Evolutionary conservation across 1,140 invertebrate genomes (phyloP).

Genomic region (Agrilus planipennis): DNA sequence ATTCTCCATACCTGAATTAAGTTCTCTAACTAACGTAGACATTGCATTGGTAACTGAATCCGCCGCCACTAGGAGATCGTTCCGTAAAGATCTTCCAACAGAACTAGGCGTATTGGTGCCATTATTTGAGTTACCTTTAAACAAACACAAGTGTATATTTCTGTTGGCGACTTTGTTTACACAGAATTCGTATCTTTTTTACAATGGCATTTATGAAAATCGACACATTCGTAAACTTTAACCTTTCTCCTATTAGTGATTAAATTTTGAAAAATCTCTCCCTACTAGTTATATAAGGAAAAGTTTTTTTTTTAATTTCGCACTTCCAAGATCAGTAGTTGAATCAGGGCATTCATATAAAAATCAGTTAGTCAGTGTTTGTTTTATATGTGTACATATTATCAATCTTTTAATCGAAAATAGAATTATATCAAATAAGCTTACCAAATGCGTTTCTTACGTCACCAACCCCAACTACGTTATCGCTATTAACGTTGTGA

Average conservation of each 20-base stretch:
- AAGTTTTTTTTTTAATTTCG: too few species aligned
- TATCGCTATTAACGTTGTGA: conserved; percentile 27
- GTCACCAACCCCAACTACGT: conserved; percentile 43
- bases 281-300: too few species aligned
- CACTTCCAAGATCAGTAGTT: too few species aligned
- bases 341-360: too few species aligned
- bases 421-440: conserved; percentile 8
- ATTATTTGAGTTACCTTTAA: too few species aligned
- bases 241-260: too few species aligned
- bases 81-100: conserved; percentile 56
- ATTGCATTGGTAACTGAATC: conserved; percentile 94
- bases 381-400: neutral
- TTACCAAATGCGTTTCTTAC: conserved; percentile 37
- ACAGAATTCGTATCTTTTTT: too few species aligned
- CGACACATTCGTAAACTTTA: too few species aligned
- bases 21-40: conserved; percentile 87
- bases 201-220: too few species aligned
- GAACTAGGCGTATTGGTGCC: conserved; percentile 32
- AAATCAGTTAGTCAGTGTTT: neutral
- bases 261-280: too few species aligned
- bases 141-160: too few species aligned
- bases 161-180: too few species aligned
- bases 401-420: neutral
- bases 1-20: conserved; percentile 69
- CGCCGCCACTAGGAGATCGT: conserved; percentile 80